A percentile compares a stretch with the other conserved stretches of the same genome.
These are phyloP conservation scores for Microchrysa polita DNA, from an alignment of 2,888 invertebrate genomes.

Conservation along the genomic window DNA sequence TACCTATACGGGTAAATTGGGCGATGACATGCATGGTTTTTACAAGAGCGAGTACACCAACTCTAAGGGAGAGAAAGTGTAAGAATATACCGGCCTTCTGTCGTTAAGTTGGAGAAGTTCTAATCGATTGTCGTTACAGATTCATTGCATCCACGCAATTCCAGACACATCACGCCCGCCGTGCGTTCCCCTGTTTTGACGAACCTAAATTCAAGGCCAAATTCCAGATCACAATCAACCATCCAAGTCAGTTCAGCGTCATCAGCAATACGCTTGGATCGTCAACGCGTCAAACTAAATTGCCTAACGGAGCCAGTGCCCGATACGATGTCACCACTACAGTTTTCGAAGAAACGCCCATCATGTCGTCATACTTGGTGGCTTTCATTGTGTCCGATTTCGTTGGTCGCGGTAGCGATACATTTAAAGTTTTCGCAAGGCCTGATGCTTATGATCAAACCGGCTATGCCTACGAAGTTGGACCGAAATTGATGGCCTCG, in stretches of 20 bases:
- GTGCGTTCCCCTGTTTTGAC: slow-evolving; percentile 83
- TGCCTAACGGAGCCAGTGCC: no score
- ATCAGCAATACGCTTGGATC: slow-evolving; percentile 57
- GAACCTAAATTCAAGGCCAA: slow-evolving; percentile 77
- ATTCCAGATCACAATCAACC: slow-evolving; percentile 66
- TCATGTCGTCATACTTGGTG: slow-evolving; percentile 82
- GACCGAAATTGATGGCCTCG: slow-evolving; percentile 65
- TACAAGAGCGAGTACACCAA: slow-evolving; percentile 64
- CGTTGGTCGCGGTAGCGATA: slow-evolving; percentile 55
- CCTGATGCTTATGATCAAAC: slow-evolving; percentile 74
- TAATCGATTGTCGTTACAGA: slow-evolving; percentile 56
- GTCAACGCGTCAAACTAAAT: not conserved
- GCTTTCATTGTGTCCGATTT: slow-evolving; percentile 79
- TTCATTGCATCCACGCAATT: slow-evolving; percentile 77
- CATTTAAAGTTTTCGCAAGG: slow-evolving; percentile 74
- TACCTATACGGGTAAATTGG: slow-evolving; percentile 66
- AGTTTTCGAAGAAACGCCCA: slow-evolving; percentile 63
- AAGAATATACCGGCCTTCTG: slow-evolving; percentile 41
- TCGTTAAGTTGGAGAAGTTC: not conserved
- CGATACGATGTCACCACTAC: slow-evolving; percentile 45
- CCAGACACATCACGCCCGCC: slow-evolving; percentile 73
- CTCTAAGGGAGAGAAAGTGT: slow-evolving; percentile 59
- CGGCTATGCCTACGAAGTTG: slow-evolving; percentile 73
- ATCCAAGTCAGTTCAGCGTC: slow-evolving; percentile 57
- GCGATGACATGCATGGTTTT: slow-evolving; percentile 67